Base-by-base conservation (phyloP, 2,888 invertebrate species). In the Galerucella calmariensis region DNA sequence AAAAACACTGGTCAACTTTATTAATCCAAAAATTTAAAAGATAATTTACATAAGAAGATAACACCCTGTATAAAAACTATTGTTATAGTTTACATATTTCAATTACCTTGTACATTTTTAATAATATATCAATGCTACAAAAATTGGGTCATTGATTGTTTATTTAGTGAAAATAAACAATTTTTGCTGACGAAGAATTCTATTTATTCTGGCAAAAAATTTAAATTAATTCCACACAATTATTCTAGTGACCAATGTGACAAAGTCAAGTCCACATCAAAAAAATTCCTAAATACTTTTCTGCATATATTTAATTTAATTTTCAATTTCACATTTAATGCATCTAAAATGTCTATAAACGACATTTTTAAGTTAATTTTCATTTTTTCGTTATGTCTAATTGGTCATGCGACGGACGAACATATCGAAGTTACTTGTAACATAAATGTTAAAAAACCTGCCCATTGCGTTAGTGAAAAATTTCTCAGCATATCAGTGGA, bases 401-500 rank as follows among this genome's bases (percentile, higher is more conserved):
- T 58, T 73, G 61, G 53, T n/a, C 51, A 59, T 11, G 65, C 51
- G 6, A 68, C 61, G 2, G 77, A 79, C 24, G 79, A 77, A 65
- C 68, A 73, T n/a, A 62, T 74, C n/a, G 79, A 79, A 67, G 71
- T 74, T 16, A 81, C 83, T 73, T 85, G 81, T 71, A 90, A 89
- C 79, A 87, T 95, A 56, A 89, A 90, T 76, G 89, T 90, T 0
- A 92, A 92, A 79, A 91, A 90, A 76, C 89, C 91, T 35, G 86
- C 92, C 8, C 91, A 94, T 79, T 84, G 90, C 74, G 91, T 94
- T 2, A 92, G 92, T 81, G 92, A 91, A 68, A 91, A 90, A 82
- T 95, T 94, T 85, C 86, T 95, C 14, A 94, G 94, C 86, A 90
- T 94, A 78, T 91, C 93, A 0, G 87, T 95, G 8, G 93, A 93